These are phyloP conservation scores for Escarpia spicata DNA, from an alignment of 2,888 invertebrate species.

Conservation along the genomic window DNA sequence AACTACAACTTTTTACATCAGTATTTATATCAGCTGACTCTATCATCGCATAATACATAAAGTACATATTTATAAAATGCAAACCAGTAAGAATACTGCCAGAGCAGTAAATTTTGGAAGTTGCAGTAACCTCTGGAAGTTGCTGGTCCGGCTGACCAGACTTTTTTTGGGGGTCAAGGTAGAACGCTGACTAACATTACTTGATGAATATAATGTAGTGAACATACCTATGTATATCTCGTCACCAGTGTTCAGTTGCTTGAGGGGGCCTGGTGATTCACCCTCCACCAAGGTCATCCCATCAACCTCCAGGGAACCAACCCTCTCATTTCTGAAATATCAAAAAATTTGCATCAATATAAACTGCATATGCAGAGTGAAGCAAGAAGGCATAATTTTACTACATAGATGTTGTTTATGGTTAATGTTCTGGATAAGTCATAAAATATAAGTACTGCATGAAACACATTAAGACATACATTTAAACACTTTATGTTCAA, in stretches of 20 bases:
- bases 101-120: too few relatives aligned
- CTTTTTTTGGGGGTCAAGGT: too few relatives aligned
- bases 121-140: too few relatives aligned
- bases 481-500: neutral
- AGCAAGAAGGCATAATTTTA: too few relatives aligned
- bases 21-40: too few relatives aligned
- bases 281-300: conserved; percentile 82
- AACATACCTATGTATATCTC: conserved; percentile 85
- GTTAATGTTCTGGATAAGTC: neutral
- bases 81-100: too few relatives aligned
- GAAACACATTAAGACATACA: neutral
- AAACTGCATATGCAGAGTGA: neutral
- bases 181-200: neutral
- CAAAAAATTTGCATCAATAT: neutral
- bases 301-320: conserved; percentile 89
- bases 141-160: too few relatives aligned
- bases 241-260: conserved; percentile 82
- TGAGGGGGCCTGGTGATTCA: conserved; percentile 84
- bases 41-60: too few relatives aligned
- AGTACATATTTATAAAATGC: too few relatives aligned
- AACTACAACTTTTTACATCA: too few relatives aligned
- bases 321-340: conserved; percentile 34
- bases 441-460: neutral
- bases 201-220: conserved; percentile 41
- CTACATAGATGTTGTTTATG: too few relatives aligned